phyloP scores from a whole-genome alignment of 2,888 invertebrate species.

The Cyrtodaria siliqua region DNA sequence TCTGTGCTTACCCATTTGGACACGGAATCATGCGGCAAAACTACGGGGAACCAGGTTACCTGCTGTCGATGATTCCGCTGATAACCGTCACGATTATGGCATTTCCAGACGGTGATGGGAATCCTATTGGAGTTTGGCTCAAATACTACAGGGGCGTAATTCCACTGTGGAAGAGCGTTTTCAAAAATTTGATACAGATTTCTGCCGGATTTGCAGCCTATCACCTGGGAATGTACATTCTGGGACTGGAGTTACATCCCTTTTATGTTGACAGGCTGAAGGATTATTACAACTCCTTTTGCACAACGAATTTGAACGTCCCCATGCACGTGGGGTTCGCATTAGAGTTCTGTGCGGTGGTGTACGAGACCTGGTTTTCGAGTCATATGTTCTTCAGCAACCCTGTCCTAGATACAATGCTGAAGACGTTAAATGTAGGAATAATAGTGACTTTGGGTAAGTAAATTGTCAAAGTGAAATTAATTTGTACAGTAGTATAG shows the following conservation, averaged over 20 bases:
- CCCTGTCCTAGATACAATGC: conserved; percentile 51
- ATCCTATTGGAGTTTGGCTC: conserved; percentile 61
- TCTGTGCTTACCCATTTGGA: conserved; percentile 71
- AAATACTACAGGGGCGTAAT: conserved; percentile 55
- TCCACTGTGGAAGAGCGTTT: conserved; percentile 50
- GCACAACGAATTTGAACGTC: conserved; percentile 69
- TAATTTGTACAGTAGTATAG: too few species aligned
- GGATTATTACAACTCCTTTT: conserved; percentile 56
- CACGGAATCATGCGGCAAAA: conserved; percentile 68
- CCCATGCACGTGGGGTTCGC: conserved; percentile 66
- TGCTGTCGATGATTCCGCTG: conserved; percentile 62
- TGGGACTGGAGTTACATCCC: conserved; percentile 62
- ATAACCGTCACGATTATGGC: conserved; percentile 44
- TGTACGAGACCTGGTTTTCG: conserved; percentile 69
- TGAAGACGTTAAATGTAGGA: conserved; percentile 67
- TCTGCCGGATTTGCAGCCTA: conserved; percentile 65
- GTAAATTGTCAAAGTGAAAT: too few species aligned
- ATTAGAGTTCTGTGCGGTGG: conserved; percentile 68
- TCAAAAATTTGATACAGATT: conserved; percentile 59
- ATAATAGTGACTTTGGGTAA: conserved; percentile 71
- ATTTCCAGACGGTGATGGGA: conserved; percentile 62
- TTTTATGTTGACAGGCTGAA: conserved; percentile 50
- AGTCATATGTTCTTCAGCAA: conserved; percentile 59
- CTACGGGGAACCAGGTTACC: conserved; percentile 66
- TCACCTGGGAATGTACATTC: conserved; percentile 62